Base-by-base conservation (phyloP, 2,113 vertebrate species). In the Potamarius usumacintae region DNA sequence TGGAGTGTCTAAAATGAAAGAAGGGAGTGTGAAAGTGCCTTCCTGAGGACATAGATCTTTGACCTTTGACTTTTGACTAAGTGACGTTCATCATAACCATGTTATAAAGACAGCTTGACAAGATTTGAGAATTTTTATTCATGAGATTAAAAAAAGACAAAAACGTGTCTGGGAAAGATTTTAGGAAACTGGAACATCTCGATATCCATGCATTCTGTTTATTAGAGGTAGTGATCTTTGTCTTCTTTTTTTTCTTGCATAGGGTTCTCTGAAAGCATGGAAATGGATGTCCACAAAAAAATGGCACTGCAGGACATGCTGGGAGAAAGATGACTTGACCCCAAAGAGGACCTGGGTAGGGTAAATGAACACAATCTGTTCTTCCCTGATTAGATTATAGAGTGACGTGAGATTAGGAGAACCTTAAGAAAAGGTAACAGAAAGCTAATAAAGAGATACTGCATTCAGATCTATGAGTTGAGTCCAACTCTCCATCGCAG, bases 331-430 rank as follows among this genome's bases (percentile, higher is more conserved):
- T 67, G 27, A 84, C 72, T 87, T 86, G 65, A 84, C 80, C 84
- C 81, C 71, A 62, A 50, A 62, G 27, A 53, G 63, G 87, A 89
- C 42, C 42, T 42, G 42, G 42, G 42, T 42, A 42, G 42, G 88
- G 84, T 83, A 89, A 91, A 84, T 86, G 89, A 89, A 87, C 81
- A 58, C 52, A 81, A 69, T 72, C 81, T 42, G 42, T 42, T 88
- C 83, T 84, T 82, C 84, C 34, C 85, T 90, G 88, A 91, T 89
- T 88, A 76, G 74, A 90, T 89, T 88, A 89, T 50, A 88, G 82
- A 82, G 84, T 8, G 14, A 90, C 76, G 76, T 83, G 71, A 86
- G 58, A 91, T 87, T 63, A 89, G 83, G 62, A 83, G 72, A 88
- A 78, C 88, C 76, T 85, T 91, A 89, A 88, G 76, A 80, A 82